A percentile compares a stretch with the other conserved stretches of the same genome.
Conservation (phyloP, 2,888 invertebrate species). For the Magallana nippona region DNA sequence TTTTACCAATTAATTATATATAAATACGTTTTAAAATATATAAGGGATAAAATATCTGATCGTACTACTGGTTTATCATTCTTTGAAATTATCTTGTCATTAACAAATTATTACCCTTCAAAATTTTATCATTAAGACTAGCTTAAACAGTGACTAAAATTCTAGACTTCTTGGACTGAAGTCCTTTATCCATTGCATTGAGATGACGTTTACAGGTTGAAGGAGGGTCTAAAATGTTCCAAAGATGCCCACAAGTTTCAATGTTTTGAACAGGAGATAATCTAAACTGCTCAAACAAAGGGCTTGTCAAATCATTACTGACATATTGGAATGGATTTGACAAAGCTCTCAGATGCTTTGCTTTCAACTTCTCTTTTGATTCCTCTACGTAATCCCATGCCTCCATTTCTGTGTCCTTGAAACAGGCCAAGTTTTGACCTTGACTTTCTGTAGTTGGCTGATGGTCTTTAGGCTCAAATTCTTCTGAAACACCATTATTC, state of each 20-base stretch:
- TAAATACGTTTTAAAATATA: no score
- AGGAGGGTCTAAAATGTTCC: background rate
- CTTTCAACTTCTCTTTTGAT: background rate
- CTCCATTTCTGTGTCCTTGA: background rate
- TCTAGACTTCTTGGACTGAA: constrained; percentile 8
- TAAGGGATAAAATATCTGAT: no score
- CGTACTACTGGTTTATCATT: no score
- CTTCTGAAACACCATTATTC: background rate
- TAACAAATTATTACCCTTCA: no score
- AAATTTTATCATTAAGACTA: no score
- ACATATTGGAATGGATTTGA: background rate
- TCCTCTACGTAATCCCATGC: background rate
- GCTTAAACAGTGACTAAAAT: background rate
- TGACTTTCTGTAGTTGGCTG: background rate
- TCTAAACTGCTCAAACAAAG: no score
- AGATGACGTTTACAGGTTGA: background rate
- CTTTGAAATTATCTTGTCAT: no score
- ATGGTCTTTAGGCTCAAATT: background rate
- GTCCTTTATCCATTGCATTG: background rate
- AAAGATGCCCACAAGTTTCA: background rate
- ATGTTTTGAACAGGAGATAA: background rate
- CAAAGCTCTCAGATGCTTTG: background rate
- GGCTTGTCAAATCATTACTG: background rate
- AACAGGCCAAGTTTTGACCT: background rate
- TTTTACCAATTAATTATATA: no score